Evolutionary conservation across 2,113 vertebrate genomes (phyloP), one percentile per base, ranked within the genome.

Genomic region (Myiagra hebetior): DNA sequence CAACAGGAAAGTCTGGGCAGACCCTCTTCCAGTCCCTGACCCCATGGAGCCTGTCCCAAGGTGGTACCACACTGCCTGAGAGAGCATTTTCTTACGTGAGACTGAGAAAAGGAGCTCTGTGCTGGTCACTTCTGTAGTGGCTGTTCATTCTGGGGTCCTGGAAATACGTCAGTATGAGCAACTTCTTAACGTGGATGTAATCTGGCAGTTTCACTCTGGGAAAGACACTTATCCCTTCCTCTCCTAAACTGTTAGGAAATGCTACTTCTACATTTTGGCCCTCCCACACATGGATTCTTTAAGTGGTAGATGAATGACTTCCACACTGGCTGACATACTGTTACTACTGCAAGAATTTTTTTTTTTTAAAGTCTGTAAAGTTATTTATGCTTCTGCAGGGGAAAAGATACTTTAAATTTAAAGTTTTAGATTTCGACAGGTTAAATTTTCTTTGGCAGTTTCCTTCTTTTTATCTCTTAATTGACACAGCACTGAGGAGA

Each of bases 391-490:
- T 59, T 72, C 53, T 26, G 4, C 49, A 72, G 10, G 33, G 47
- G 86, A 82, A 82, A 75, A 17, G 26, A 70, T 30, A 59, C 35
- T 60, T 89, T 35, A 49, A 23, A 53, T 68, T 49, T 50, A 49
- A 49, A 62, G n/a, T 47, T 65, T 56, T 39, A 56, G 44, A 83
- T 93, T 65, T 68, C 70, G 55, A 57, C 31, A 65, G 55, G 57
- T 72, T 90, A 76, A 83, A 83, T 69, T 79, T 44, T 63, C 57
- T 95, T 78, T 31, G 57, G 44, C 42, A 88, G 24, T 53, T 79
- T 85, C 90, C 78, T 62, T 93, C n/a, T 37, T 94, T 91, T 94
- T 56, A 49, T 60, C 39, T 83, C 70, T 60, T 46, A 85, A 90
- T 42, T 62, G 59, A 65, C 64, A 69, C 26, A 90, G 39, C 49